Conservation (phyloP, 2,113 vertebrate genomes). For the Thymallus thymallus region DNA sequence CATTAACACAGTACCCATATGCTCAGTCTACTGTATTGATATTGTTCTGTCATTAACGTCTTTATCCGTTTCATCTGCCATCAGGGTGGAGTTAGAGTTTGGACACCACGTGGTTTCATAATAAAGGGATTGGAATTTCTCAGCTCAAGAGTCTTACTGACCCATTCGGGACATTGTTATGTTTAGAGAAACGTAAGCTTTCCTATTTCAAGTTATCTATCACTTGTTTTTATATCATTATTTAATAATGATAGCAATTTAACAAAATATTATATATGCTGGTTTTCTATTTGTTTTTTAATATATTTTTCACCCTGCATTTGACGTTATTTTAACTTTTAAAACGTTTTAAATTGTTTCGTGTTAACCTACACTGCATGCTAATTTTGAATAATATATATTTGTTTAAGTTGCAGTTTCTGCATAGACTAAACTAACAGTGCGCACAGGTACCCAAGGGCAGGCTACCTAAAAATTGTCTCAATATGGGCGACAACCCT, state of each 20-base stretch:
- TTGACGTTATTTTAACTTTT: no score
- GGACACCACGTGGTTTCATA: slow-evolving; percentile 7
- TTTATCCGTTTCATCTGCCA: slow-evolving; percentile 37
- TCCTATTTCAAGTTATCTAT: neutral
- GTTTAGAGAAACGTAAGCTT: neutral
- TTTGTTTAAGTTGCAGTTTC: neutral
- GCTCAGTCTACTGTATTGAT: neutral
- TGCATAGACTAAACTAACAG: neutral
- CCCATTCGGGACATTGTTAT: neutral
- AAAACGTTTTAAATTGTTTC: neutral
- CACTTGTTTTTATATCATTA: neutral
- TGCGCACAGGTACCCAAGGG: no score
- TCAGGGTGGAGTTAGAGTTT: slow-evolving; percentile 48
- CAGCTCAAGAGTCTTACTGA: neutral
- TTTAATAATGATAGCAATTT: no score
- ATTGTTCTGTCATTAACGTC: slow-evolving; percentile 6
- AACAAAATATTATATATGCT: neutral
- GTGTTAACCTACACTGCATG: no score
- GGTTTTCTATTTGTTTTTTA: neutral
- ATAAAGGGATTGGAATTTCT: slow-evolving; percentile 22
- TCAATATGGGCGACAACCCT: slow-evolving; percentile 22
- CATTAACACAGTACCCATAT: neutral
- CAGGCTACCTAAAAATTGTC: neutral
- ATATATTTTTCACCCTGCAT: neutral
- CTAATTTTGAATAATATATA: no score